Base-by-base conservation (phyloP, 2,113 vertebrate species). In the Bolborhynchus lineola region DNA sequence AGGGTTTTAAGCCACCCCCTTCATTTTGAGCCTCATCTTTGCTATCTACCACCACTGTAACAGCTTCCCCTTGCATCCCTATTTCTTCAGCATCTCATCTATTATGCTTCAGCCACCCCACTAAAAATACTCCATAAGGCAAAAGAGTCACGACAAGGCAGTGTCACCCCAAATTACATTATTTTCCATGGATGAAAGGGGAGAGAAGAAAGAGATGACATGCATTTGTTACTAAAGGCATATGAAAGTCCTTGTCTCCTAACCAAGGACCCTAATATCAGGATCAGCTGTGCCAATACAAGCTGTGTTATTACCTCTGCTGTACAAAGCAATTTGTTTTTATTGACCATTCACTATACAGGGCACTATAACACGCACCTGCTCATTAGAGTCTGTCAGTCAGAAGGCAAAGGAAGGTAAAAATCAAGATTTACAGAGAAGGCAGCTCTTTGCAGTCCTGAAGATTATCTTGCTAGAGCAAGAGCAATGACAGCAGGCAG, bases 371-470 rank as follows among this genome's bases (percentile, higher is more conserved):
- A 78, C 95, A 81, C 2, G 15, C 80, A 92, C 60, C 72, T 69
- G 39, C 94, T 97, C 91, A 71, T 95, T 95, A 92, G 11, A 89
- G n/a, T 12, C 88, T 93, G 95, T 89, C 96, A 95, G 42, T 86
- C 93, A 96, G 77, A 52, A 92, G 25, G 83, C 74, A 92, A 65
- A 79, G 57, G 60, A 83, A 93, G 72, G 93, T 23, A 86, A 92
- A 93, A 83, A 77, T 57, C 42, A 70, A 49, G 68, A 86, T 75
- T 74, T 63, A 78, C 93, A 81, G 82, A 86, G 82, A 90, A 81
- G 79, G 77, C 64, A 96, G 80, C 65, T 90, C 88, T 44, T 86
- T 41, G 42, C 69, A 92, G 88, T 28, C 69, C 78, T 49, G 72
- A 88, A 91, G 86, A 84, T 78, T 71, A 88, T 39, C 76, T 81